Conservation (phyloP, 2,113 vertebrate genomes). For the Petaurus breviceps region DNA sequence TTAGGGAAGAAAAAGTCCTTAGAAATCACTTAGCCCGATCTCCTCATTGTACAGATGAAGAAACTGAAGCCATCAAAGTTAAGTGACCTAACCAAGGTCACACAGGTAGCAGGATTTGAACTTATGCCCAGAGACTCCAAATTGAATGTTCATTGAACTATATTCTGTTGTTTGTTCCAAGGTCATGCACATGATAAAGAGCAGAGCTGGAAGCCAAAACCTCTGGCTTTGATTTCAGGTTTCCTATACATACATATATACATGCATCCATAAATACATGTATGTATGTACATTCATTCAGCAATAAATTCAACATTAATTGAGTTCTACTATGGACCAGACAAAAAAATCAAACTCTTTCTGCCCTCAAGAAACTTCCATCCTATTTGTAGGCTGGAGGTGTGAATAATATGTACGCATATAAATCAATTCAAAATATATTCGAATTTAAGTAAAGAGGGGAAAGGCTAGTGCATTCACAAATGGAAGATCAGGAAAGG, state of each 20-base stretch:
- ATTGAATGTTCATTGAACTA: not conserved
- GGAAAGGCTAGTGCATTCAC: not conserved
- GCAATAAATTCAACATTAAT: not conserved
- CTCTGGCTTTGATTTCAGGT: not conserved
- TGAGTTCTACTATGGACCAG: not conserved
- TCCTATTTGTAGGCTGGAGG: not conserved
- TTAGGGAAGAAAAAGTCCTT: not conserved
- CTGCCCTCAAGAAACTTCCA: not conserved
- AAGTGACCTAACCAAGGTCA: not conserved
- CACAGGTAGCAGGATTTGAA: not conserved
- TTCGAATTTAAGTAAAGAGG: not conserved
- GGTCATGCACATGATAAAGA: not conserved
- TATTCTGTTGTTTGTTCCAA: not conserved
- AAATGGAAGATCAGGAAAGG: not conserved
- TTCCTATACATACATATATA: not conserved
- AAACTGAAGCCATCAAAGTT: not conserved
- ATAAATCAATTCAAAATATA: not conserved
- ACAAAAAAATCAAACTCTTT: not conserved
- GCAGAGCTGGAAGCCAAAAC: not conserved
- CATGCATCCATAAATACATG: not conserved
- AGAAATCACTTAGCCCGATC: not conserved
- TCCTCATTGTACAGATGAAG: not conserved
- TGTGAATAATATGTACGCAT: not conserved
- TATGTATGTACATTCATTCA: not conserved
- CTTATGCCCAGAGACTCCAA: not conserved